Evolutionary conservation across 1,140 invertebrate genomes (phyloP).

Genomic region (Drosophila teissieri): DNA sequence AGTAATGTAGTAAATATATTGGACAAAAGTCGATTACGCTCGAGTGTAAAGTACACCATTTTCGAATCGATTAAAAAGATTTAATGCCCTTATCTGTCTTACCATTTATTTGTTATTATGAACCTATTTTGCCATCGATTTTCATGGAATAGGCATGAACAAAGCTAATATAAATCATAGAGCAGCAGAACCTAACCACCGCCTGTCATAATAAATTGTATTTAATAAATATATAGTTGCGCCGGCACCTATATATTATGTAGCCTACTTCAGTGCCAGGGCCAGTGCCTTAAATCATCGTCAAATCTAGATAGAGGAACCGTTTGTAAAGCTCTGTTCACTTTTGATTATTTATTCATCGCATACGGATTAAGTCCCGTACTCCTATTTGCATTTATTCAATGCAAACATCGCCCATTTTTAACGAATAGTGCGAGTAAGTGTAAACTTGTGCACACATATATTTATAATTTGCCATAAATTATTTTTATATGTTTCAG

Average conservation of each 20-base stretch:
- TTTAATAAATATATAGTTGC: conserved; percentile 9
- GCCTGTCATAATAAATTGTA: conserved; percentile 9
- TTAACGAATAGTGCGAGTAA: neutral
- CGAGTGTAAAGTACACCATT: too few species aligned
- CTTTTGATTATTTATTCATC: conserved; percentile 45
- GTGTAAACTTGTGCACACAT: conserved; percentile 6
- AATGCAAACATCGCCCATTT: conserved; percentile 35
- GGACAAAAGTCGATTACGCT: too few species aligned
- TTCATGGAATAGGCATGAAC: neutral
- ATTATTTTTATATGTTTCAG: conserved; percentile 44
- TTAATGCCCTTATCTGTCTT: neutral
- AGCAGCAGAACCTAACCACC: neutral
- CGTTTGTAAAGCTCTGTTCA: conserved; percentile 26
- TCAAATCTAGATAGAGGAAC: conserved; percentile 21
- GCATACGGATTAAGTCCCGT: conserved; percentile 9
- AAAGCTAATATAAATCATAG: conserved; percentile 1
- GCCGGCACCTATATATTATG: conserved; percentile 13
- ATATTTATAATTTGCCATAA: conserved; percentile 45
- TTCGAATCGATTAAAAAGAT: too few species aligned
- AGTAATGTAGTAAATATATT: too few species aligned
- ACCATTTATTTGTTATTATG: neutral
- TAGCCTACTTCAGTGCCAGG: neutral
- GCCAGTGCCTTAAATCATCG: conserved; percentile 24
- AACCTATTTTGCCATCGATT: neutral
- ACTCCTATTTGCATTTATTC: conserved; percentile 28